phyloP scores from a whole-genome alignment of 92 coral and sea anemone species.

The Plumapathes pennacea region DNA sequence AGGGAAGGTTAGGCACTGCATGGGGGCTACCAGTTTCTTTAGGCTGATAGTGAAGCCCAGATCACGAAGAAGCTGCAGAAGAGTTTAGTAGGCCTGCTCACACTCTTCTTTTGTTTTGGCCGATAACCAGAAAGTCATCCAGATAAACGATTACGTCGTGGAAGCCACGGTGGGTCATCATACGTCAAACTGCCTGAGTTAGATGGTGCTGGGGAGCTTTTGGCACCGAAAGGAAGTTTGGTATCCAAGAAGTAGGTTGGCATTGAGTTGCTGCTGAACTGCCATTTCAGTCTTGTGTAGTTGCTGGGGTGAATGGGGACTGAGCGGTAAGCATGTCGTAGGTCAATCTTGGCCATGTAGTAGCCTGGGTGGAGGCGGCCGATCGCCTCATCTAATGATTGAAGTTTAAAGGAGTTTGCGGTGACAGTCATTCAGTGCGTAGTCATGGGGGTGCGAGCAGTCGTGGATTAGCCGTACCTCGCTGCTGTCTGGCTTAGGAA shows the following conservation, averaged over 20 bases:
- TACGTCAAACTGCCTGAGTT: constrained; percentile 22
- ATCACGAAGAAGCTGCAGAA: too few species aligned
- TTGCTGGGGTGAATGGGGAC: constrained; percentile 48
- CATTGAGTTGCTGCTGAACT: constrained; percentile 3
- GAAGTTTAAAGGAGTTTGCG: constrained; percentile 8
- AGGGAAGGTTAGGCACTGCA: too few species aligned
- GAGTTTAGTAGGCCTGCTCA: too few species aligned
- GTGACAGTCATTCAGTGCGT: constrained; percentile 14
- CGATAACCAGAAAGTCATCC: constrained; percentile 26
- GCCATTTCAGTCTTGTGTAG: constrained; percentile 44
- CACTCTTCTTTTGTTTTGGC: background rate
- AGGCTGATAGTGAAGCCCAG: too few species aligned
- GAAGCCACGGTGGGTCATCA: constrained; percentile 29
- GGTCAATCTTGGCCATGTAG: constrained; percentile 44
- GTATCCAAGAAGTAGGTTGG: constrained; percentile 25
- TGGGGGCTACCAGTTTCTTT: too few species aligned
- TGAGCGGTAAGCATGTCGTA: constrained; percentile 42
- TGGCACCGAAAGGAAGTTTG: constrained; percentile 39
- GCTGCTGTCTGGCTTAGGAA: constrained; percentile 22
- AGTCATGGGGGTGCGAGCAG: constrained; percentile 8
- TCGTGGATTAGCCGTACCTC: constrained; percentile 24
- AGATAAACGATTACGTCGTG: constrained; percentile 29
- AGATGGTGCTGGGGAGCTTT: constrained; percentile 27
- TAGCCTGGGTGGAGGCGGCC: constrained; percentile 17
- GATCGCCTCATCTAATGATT: constrained; percentile 18